Evolutionary conservation across 2,888 invertebrate genomes (phyloP), one percentile per base, ranked within the genome.

Genomic region (Ornithoptera priamus): DNA sequence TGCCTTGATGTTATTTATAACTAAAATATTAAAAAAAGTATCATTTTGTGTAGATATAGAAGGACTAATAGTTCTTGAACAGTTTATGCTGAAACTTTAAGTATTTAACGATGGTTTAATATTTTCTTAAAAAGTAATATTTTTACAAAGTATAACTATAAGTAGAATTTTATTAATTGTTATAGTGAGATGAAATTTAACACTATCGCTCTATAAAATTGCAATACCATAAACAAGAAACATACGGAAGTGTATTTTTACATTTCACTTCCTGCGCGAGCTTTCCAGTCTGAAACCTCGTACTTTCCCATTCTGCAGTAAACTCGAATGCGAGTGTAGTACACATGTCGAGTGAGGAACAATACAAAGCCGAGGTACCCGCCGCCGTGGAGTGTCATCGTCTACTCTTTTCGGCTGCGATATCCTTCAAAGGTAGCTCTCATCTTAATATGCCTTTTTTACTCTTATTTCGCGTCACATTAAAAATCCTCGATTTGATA

Each of bases 361-460:
- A 70, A 70, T 70, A 70, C 69, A 70, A 64, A 70, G 66, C 57
- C 62, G 59, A 68, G 66, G 64, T 70, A 69, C 65, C 62, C 72
- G 74, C 71, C 81, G 78, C 75, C 75, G 79, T 84, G 78, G 82
- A 85, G 88, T 80, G 79, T 78, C 85, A 83, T 85, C 85, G 80
- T 83, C 82, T 84, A 84, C 86, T 87, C 88, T 87, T 89, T 89
- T 88, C 77, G 87, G 86, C 82, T 78, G 77, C 80, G 79, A 79
- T 81, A 84, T 84, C 81, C 87, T 85, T 90, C 88, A 90, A 90
- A 91, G 86, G 85, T 82, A 74, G 75, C 89, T 88, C 88, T 88
- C 87, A 85, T 89, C 90, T 90, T 90, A 89, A 89, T 90, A 90
- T 86, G 81, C 85, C 83, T 84, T 87, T 90, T 91, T 89, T 88